Evolutionary conservation across 2,113 vertebrate genomes (phyloP).

Genomic region (Catagonus wagneri): DNA sequence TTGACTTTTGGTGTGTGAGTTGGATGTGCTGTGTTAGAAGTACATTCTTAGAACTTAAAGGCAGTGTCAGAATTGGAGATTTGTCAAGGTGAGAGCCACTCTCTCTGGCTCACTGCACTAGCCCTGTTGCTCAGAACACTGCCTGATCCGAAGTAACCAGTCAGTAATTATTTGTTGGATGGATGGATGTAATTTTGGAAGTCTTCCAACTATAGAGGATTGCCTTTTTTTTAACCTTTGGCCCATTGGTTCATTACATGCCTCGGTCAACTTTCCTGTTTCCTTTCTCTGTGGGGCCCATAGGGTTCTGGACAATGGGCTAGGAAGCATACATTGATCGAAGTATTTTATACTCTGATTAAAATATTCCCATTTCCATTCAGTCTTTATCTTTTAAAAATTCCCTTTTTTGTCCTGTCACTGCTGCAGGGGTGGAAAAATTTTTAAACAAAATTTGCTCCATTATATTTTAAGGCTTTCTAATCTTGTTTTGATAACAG

Average conservation of each 20-base stretch:
- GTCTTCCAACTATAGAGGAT: not conserved
- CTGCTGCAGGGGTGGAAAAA: not conserved
- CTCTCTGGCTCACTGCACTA: not conserved
- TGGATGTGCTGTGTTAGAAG: not conserved
- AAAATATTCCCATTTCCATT: not conserved
- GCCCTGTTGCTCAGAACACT: not conserved
- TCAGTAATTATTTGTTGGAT: not conserved
- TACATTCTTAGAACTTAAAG: not conserved
- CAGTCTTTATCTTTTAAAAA: conserved; percentile 14
- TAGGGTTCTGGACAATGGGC: not conserved
- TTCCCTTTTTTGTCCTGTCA: not conserved
- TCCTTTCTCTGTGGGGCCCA: not conserved
- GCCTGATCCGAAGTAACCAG: not conserved
- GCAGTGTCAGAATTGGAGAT: not conserved
- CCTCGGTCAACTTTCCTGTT: not conserved
- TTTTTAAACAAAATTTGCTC: not conserved
- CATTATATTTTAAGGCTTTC: not conserved
- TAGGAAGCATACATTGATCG: not conserved
- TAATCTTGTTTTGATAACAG: not conserved
- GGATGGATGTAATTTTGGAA: not conserved
- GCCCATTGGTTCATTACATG: not conserved
- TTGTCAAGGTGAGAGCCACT: not conserved
- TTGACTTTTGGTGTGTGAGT: not conserved
- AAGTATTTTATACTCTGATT: not conserved
- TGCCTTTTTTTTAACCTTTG: not conserved